Evolutionary conservation across 2,113 vertebrate genomes (phyloP), one percentile per base, ranked within the genome.

Genomic region (Dunckerocampus dactyliophorus): DNA sequence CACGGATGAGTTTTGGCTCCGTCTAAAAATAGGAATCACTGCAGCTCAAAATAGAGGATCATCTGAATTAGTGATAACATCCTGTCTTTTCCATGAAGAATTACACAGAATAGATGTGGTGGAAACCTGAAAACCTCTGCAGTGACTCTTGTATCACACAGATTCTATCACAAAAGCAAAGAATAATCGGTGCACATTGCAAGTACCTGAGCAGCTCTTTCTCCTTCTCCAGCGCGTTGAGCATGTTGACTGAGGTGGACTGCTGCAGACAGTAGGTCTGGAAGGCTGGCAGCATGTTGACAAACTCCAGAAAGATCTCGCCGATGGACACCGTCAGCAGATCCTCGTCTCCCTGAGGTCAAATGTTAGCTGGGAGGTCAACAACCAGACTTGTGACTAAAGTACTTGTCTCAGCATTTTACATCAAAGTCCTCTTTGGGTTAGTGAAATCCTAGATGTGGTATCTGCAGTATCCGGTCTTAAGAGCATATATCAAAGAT

Each of bases 181-280:
- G 51, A 62, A 5, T 14, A 20, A 9, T n/a, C 13, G 1, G 13
- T 1, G 48, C 5, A 15, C 21, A 43, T 0, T 15, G 42, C 22
- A 8, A 70, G 75, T 82, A 97, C 94, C 93, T 93, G 73, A 97
- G 93, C 67, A 97, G 82, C 60, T 97, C 94, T 39, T 97, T 97
- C 88, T 97, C 95, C 72, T 95, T 96, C 87, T 97, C 94, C 87
- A 96, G 85, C 0, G 92, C 70, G 2, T 95, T 95, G 71, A 97
- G 94, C 90, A 92, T 90, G 71, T 93, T 94, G 75, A 95, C 91
- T 0, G 95, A 94, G 71, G 92, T 90, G 52, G 93, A 92, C 80
- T 97, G 95, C 85, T 95, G 93, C 47, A 96, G 91, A 73, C 94
- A 97, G 86, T 97, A 97, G n/a, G 93, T 95, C 88, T 95, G 94